Evolutionary conservation across 2,888 invertebrate genomes (phyloP).

Genomic region (Lochmaea capreae): DNA sequence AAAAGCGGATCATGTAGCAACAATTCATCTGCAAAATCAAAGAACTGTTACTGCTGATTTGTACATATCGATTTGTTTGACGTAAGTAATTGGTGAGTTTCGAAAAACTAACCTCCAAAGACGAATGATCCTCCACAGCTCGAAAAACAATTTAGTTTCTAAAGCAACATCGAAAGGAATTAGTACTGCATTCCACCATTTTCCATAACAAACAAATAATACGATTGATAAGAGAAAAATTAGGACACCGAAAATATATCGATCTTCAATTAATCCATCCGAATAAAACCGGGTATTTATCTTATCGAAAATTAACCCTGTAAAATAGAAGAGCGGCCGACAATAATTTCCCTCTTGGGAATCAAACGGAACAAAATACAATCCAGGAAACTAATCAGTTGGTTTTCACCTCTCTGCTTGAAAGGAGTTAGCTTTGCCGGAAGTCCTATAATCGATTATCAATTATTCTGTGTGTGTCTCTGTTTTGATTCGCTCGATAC

Average conservation of each 20-base stretch:
- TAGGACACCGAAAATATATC: background rate
- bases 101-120: too few species aligned
- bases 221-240: background rate
- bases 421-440: slow-evolving; percentile 5
- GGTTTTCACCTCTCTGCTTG: slow-evolving; percentile 3
- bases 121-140: too few species aligned
- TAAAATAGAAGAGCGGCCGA: slow-evolving; percentile 19
- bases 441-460: background rate
- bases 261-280: slow-evolving; percentile 7
- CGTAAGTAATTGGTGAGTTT: too few species aligned
- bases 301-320: slow-evolving; percentile 29
- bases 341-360: slow-evolving; percentile 31
- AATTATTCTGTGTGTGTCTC: background rate
- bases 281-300: slow-evolving; percentile 22
- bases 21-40: too few species aligned
- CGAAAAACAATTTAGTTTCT: too few species aligned
- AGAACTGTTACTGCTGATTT: too few species aligned
- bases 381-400: slow-evolving; percentile 15
- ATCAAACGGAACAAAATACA: slow-evolving; percentile 23
- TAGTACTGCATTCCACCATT: background rate
- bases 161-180: too few species aligned
- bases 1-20: too few species aligned
- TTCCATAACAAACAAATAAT: background rate
- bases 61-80: too few species aligned
- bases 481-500: slow-evolving; percentile 1